A percentile compares a stretch with the other conserved stretches of the same genome.
These are phyloP conservation scores for Petrolisthes manimaculis DNA, from an alignment of 2,888 invertebrate species.

Conservation along the genomic window DNA sequence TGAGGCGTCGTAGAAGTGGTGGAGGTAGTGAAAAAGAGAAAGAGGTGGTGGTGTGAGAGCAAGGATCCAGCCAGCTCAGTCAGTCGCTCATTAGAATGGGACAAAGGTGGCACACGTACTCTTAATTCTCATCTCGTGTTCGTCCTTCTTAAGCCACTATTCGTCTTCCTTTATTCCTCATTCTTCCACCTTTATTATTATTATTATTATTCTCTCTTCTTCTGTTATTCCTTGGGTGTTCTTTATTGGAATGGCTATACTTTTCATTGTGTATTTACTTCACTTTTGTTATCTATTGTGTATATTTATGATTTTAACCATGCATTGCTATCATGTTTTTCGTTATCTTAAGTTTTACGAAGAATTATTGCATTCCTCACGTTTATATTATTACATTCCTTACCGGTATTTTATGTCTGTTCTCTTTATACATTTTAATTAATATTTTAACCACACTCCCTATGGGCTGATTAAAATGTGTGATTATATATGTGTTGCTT, in stretches of 20 bases:
- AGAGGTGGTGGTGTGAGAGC: background rate
- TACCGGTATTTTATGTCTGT: too few species aligned
- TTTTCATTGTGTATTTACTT: too few species aligned
- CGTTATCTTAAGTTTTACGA: too few species aligned
- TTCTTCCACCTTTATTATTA: background rate
- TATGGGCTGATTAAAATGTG: too few species aligned
- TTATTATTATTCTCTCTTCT: background rate
- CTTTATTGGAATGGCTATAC: background rate
- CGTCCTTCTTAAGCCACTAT: background rate
- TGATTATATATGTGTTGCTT: too few species aligned
- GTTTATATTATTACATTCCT: too few species aligned
- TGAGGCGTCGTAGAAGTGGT: background rate
- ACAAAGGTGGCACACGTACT: background rate
- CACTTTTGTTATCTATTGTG: too few species aligned
- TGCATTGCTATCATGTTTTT: too few species aligned
- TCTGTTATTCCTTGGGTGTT: background rate
- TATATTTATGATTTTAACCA: too few species aligned
- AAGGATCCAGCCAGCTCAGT: background rate
- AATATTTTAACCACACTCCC: too few species aligned
- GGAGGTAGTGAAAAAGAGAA: background rate
- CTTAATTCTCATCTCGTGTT: background rate
- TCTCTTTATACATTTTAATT: too few species aligned
- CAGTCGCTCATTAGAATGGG: background rate
- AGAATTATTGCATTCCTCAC: too few species aligned
- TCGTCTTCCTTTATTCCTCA: background rate